Conservation (phyloP, 1,140 invertebrate species). For the Solenopsis fugax region DNA sequence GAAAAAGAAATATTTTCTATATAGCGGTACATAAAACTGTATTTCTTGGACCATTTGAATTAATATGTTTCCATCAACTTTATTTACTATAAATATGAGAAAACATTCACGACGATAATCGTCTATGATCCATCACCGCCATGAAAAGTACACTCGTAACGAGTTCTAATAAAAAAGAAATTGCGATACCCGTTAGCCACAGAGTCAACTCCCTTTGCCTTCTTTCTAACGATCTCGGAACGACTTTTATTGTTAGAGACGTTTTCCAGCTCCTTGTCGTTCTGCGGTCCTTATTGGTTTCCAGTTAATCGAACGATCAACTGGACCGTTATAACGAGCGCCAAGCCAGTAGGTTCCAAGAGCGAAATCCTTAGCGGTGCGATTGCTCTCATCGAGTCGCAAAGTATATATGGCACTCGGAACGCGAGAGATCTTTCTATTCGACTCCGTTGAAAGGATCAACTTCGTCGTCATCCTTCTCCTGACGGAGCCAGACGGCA, state of each 20-base stretch:
- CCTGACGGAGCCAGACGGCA: constrained; percentile 50
- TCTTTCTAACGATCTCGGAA: constrained; percentile 37
- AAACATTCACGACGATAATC: not conserved
- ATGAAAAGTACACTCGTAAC: constrained; percentile 8
- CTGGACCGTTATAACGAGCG: constrained; percentile 73
- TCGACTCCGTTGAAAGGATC: constrained; percentile 23
- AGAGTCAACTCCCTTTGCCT: constrained; percentile 18
- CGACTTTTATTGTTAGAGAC: constrained; percentile 58
- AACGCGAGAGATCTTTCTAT: constrained; percentile 61
- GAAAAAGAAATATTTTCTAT: not conserved
- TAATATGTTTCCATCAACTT: not conserved
- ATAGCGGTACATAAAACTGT: not conserved
- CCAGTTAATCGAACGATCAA: constrained; percentile 72
- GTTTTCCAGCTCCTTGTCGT: constrained; percentile 53
- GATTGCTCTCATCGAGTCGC: constrained; percentile 49
- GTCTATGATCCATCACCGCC: constrained; percentile 8
- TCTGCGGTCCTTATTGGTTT: constrained; percentile 69
- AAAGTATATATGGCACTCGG: constrained; percentile 57
- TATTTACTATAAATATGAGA: not conserved
- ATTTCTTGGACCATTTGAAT: not conserved
- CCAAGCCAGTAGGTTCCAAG: constrained; percentile 37
- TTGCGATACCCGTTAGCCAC: constrained; percentile 56
- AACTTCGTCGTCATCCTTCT: constrained; percentile 41
- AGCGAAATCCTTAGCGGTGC: constrained; percentile 49
- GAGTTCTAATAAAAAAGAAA: constrained; percentile 31